Conservation (phyloP, 2,113 vertebrate species). For the Nesogale talazaci region DNA sequence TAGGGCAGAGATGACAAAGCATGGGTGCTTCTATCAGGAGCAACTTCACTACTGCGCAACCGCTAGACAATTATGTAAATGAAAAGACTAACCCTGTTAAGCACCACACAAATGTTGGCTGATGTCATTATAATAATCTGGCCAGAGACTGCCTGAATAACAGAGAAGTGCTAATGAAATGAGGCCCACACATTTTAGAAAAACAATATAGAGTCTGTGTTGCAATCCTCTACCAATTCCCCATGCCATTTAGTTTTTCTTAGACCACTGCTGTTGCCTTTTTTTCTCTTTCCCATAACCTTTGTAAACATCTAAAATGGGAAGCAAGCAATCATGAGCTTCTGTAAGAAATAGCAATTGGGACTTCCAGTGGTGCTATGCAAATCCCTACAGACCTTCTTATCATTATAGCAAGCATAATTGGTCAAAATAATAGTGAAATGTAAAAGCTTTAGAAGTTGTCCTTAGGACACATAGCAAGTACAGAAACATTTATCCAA, state of each 20-base stretch:
- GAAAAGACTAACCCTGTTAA: conserved; percentile 64
- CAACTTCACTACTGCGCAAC: conserved; percentile 8
- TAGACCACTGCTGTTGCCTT: conserved; percentile 4
- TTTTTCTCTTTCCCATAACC: background rate
- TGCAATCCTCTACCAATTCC: conserved; percentile 1
- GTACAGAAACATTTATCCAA: background rate
- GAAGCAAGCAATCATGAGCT: background rate
- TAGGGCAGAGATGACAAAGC: background rate
- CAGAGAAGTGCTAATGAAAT: conserved; percentile 67
- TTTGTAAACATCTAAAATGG: conserved; percentile 29
- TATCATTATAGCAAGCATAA: conserved; percentile 18
- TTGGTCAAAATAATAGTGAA: background rate
- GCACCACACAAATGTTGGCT: conserved; percentile 47
- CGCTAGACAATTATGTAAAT: conserved; percentile 68
- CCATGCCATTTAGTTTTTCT: conserved; percentile 5
- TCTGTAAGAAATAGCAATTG: conserved; percentile 11
- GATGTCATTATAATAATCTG: conserved; percentile 65
- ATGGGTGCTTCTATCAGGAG: background rate
- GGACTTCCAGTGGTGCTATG: background rate
- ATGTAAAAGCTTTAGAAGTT: conserved; percentile 15
- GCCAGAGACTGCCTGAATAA: conserved; percentile 47
- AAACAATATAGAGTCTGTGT: conserved; percentile 32
- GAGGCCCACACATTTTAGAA: conserved; percentile 57
- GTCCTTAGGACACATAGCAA: background rate
- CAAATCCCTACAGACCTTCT: background rate